phyloP scores from a whole-genome alignment of 2,888 invertebrate species.

The Spatulosminthurus flaviceps region DNA sequence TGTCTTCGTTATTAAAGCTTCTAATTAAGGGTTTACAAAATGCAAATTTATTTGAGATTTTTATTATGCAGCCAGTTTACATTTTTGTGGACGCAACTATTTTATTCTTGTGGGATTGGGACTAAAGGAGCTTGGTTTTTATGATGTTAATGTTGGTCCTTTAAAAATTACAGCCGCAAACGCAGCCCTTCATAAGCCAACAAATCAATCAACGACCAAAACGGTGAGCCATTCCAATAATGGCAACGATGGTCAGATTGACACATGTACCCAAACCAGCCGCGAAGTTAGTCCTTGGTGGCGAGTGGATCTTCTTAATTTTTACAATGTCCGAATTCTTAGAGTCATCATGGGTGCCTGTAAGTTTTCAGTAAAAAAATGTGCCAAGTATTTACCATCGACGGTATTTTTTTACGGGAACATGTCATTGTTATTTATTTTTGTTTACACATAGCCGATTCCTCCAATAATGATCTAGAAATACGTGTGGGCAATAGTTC shows the following conservation, averaged over 20 bases:
- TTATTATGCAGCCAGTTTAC: not conserved
- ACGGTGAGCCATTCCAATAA: conserved; percentile 83
- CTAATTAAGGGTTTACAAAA: not conserved
- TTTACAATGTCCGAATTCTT: conserved; percentile 86
- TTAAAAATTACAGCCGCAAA: conserved; percentile 75
- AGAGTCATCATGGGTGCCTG: conserved; percentile 85
- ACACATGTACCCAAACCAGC: conserved; percentile 88
- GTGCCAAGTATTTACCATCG: not conserved
- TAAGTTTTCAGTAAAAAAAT: conserved; percentile 66
- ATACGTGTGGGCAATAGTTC: conserved; percentile 78
- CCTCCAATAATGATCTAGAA: conserved; percentile 63
- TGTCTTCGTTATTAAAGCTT: conserved; percentile 1
- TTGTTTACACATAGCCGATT: conserved; percentile 41
- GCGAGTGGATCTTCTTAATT: conserved; percentile 85
- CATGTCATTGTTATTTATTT: not conserved
- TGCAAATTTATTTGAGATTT: not conserved
- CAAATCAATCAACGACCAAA: conserved; percentile 89
- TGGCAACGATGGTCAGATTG: conserved; percentile 87
- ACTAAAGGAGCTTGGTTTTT: too few species aligned
- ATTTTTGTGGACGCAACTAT: too few species aligned
- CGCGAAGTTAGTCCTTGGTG: conserved; percentile 93
- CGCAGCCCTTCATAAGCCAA: conserved; percentile 84
- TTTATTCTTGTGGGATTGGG: too few species aligned
- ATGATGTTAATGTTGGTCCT: too few species aligned
- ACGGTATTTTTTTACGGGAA: too few species aligned